Conservation (phyloP, 1,140 invertebrate species). For the Pentalonia nigronervosa region DNA sequence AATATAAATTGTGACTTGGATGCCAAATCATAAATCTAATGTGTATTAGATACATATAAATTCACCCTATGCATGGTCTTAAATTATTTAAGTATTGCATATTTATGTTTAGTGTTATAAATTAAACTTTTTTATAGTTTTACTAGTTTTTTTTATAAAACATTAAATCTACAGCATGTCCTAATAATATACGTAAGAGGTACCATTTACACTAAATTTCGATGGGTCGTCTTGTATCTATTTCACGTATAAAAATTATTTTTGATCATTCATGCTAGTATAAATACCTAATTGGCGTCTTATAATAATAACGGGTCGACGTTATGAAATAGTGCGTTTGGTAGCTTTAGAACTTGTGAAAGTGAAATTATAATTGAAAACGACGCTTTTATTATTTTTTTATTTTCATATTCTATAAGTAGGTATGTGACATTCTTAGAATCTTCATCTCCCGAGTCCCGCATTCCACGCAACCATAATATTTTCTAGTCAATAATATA, state of each 20-base stretch:
- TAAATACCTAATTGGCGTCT: background rate
- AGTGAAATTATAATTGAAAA: background rate
- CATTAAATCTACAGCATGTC: background rate
- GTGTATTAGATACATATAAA: background rate
- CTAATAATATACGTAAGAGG: too few species aligned
- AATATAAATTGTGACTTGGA: background rate
- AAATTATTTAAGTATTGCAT: background rate
- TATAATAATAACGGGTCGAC: background rate
- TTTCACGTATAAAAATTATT: background rate
- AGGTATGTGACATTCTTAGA: background rate
- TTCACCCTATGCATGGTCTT: background rate
- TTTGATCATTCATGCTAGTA: background rate
- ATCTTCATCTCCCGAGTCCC: background rate
- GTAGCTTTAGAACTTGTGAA: background rate
- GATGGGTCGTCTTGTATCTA: background rate
- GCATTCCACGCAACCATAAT: background rate
- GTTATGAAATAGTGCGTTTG: background rate
- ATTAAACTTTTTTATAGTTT: background rate
- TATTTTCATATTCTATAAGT: background rate
- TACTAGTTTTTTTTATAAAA: background rate
- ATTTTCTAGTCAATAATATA: background rate
- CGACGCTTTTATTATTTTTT: background rate
- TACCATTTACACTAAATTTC: too few species aligned
- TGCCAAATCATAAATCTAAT: background rate
- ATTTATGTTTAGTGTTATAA: background rate